Evolutionary conservation across 2,113 vertebrate genomes (phyloP).

Genomic region (Uria lomvia): DNA sequence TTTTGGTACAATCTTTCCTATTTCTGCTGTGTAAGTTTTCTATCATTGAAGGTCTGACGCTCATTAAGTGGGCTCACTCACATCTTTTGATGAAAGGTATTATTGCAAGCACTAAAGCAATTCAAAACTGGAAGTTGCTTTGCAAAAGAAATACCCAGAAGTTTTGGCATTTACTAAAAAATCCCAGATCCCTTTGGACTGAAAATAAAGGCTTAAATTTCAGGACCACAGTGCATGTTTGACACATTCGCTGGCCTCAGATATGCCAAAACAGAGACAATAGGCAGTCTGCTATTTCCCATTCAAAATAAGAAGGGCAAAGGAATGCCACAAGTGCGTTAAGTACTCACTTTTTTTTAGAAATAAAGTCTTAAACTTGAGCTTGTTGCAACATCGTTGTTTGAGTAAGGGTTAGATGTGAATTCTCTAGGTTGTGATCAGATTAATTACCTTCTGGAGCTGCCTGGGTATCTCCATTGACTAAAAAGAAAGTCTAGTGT

Average conservation of each 20-base stretch:
- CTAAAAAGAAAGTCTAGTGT: not conserved
- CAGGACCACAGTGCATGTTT: not conserved
- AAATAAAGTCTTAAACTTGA: not conserved
- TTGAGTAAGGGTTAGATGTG: not conserved
- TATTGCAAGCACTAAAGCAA: not conserved
- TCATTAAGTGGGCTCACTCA: not conserved
- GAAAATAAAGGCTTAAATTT: slow-evolving; percentile 12
- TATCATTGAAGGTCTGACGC: not conserved
- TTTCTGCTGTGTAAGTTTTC: not conserved
- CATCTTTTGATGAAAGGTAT: not conserved
- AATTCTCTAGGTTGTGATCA: not conserved
- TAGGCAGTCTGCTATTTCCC: not conserved
- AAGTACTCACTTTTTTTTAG: not conserved
- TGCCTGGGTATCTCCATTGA: not conserved
- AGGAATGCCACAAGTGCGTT: not conserved
- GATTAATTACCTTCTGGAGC: not conserved
- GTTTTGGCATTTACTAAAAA: not conserved
- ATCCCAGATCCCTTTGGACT: not conserved
- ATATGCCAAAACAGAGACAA: slow-evolving; percentile 4
- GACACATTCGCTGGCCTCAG: not conserved
- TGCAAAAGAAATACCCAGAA: not conserved
- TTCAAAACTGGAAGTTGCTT: not conserved
- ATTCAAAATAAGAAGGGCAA: not conserved
- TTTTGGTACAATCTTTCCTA: not conserved
- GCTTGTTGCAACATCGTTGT: not conserved